phyloP scores from a whole-genome alignment of 2,797 vertebrate species.

The Pangasius larnaudii region DNA sequence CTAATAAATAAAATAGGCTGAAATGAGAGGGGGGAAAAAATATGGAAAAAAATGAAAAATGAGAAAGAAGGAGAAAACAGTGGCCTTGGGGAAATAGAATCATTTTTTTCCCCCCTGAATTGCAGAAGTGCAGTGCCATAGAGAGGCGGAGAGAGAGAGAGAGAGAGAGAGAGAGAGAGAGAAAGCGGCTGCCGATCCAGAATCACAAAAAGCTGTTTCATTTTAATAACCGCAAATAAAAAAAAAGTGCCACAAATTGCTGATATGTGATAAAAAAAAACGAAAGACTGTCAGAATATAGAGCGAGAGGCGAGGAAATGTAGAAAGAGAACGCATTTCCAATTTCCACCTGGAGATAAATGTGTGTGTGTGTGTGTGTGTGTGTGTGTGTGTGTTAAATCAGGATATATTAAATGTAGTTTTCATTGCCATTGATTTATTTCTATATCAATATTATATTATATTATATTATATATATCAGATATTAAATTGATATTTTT shows the following conservation, averaged over 20 bases:
- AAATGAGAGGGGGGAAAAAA: background rate
- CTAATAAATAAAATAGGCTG: background rate
- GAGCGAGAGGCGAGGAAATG: background rate
- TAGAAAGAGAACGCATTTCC: background rate
- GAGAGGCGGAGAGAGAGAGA: background rate
- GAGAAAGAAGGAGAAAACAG: background rate
- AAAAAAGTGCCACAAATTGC: background rate
- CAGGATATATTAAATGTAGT: background rate
- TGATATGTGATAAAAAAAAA: background rate
- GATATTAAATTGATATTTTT: background rate
- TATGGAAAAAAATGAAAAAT: background rate
- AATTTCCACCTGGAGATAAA: background rate
- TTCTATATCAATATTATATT: background rate
- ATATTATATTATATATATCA: background rate
- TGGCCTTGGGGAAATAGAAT: background rate
- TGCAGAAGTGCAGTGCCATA: background rate
- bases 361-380: conserved; percentile 4
- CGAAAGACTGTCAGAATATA: background rate
- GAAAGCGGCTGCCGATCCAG: background rate
- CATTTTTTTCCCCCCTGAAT: background rate
- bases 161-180: background rate
- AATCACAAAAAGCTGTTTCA: conserved; percentile 6
- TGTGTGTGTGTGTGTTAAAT: background rate
- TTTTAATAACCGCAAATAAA: background rate
- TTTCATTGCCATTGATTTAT: background rate